These are phyloP conservation scores for Oithona nana DNA, from an alignment of 2,888 invertebrate species.

Conservation along the genomic window DNA sequence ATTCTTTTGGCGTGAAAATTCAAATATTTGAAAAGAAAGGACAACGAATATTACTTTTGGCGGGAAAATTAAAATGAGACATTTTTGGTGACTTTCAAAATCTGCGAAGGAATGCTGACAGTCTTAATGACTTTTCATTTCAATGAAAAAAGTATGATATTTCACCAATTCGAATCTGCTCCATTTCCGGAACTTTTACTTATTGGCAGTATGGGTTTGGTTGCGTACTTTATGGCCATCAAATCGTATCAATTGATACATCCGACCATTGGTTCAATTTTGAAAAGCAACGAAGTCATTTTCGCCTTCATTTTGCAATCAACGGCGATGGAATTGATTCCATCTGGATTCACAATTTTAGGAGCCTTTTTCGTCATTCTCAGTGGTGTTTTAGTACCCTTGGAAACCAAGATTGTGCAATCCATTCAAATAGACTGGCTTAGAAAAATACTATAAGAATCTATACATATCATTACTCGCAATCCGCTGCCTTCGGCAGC, in stretches of 20 bases:
- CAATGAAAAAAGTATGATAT: neutral
- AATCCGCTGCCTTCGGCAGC: no score
- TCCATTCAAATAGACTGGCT: no score
- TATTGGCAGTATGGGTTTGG: neutral
- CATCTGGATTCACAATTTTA: neutral
- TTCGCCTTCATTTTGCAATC: neutral
- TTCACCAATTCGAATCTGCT: neutral
- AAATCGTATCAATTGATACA: neutral
- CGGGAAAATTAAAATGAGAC: no score
- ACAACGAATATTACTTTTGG: no score
- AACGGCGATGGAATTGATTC: neutral
- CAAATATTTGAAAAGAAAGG: no score
- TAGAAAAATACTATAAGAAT: no score
- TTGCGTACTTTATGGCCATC: neutral
- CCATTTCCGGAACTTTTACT: neutral
- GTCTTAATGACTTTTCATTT: neutral
- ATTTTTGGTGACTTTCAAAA: no score
- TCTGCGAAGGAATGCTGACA: neutral
- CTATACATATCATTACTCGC: no score
- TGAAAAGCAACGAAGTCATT: neutral
- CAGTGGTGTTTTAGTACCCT: neutral
- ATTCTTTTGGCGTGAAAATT: no score
- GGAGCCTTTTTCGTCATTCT: neutral
- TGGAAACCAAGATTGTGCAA: no score
- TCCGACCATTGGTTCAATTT: neutral